phyloP scores from a whole-genome alignment of 2,797 vertebrate genomes.

The Pseudomugil tenellus region DNA sequence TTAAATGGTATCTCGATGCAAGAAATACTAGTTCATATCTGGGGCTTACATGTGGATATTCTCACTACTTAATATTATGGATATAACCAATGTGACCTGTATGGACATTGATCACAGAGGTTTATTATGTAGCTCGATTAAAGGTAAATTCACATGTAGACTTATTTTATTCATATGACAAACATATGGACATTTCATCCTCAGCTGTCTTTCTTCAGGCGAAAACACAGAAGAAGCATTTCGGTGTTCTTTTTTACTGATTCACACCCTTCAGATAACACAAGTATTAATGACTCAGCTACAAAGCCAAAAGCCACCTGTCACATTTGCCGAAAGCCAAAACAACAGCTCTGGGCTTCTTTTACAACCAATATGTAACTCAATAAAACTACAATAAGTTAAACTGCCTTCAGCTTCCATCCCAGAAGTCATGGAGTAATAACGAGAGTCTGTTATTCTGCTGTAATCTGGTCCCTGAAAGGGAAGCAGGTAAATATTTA shows the following conservation, averaged over 20 bases:
- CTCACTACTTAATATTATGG: not conserved
- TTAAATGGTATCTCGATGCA: too few species aligned
- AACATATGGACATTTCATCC: not conserved
- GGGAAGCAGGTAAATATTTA: slow-evolving; percentile 77
- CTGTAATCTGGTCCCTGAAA: slow-evolving; percentile 50
- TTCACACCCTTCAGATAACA: slow-evolving; percentile 42
- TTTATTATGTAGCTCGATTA: not conserved
- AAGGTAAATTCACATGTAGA: not conserved
- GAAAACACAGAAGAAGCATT: slow-evolving; percentile 4
- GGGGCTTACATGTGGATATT: not conserved
- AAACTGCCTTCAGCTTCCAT: slow-evolving; percentile 30
- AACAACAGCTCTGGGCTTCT: slow-evolving; percentile 25
- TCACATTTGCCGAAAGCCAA: slow-evolving; percentile 35
- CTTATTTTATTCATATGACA: not conserved
- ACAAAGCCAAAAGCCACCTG: slow-evolving; percentile 36
- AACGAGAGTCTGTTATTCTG: slow-evolving; percentile 62
- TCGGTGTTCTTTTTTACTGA: slow-evolving; percentile 12
- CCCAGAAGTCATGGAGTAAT: slow-evolving; percentile 49
- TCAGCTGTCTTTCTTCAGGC: slow-evolving; percentile 7
- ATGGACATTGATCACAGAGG: not conserved
- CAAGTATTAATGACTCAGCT: slow-evolving; percentile 20
- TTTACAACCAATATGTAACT: slow-evolving; percentile 5
- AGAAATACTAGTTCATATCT: too few species aligned
- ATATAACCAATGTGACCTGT: too few species aligned
- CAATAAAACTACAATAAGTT: slow-evolving; percentile 35